Conservation (phyloP, 2,888 invertebrate genomes). For the Megamerina dolium region DNA sequence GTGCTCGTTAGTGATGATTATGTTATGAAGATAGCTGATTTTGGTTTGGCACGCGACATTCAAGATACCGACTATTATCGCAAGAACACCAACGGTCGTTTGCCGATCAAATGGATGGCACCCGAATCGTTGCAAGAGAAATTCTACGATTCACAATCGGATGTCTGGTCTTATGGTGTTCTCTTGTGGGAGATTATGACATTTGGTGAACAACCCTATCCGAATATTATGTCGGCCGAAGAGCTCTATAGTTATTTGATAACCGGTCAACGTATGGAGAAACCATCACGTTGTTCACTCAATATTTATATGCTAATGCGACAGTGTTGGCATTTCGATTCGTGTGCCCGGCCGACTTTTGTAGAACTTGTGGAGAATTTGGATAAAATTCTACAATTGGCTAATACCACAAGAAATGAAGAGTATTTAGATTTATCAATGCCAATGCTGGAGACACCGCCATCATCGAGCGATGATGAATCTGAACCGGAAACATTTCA, state of each 20-base stretch:
- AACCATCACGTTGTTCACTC: constrained; percentile 89
- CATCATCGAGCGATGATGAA: constrained; percentile 68
- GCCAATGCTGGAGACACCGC: constrained; percentile 79
- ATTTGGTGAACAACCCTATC: constrained; percentile 96
- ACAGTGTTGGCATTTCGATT: constrained; percentile 93
- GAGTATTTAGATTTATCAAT: constrained; percentile 85
- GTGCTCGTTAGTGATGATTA: constrained; percentile 91
- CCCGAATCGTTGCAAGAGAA: constrained; percentile 94
- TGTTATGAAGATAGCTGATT: constrained; percentile 96
- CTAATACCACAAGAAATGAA: constrained; percentile 60
- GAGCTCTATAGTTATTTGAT: constrained; percentile 87
- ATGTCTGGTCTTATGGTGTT: constrained; percentile 95
- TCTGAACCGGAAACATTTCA: constrained; percentile 36
- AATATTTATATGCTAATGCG: constrained; percentile 97
- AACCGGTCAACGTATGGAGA: constrained; percentile 91
- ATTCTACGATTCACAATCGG: constrained; percentile 87
- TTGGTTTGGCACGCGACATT: constrained; percentile 93
- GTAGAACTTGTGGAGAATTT: constrained; percentile 82
- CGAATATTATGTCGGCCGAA: constrained; percentile 87
- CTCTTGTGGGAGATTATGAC: constrained; percentile 99
- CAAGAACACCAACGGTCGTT: constrained; percentile 89
- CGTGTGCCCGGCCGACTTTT: constrained; percentile 83
- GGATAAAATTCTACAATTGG: constrained; percentile 69
- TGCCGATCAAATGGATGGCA: constrained; percentile 99
- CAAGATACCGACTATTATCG: constrained; percentile 93